A percentile compares a stretch with the other conserved stretches of the same genome.
These are phyloP conservation scores for Enteromius afrohamiltoni DNA, from an alignment of 2,797 vertebrate genomes.

Conservation along the genomic window DNA sequence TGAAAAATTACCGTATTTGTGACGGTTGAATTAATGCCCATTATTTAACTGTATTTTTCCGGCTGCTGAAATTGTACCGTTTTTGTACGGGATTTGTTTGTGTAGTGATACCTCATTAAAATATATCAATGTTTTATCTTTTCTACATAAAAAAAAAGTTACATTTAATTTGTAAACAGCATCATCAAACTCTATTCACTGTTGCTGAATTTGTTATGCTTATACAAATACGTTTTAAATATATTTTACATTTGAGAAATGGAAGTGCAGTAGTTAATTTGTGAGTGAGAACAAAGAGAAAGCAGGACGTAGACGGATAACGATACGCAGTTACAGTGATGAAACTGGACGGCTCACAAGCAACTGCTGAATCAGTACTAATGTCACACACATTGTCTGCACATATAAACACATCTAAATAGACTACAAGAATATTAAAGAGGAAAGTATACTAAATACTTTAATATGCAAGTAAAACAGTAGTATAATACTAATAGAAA, in stretches of 20 bases:
- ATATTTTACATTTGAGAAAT: background rate
- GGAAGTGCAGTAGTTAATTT: background rate
- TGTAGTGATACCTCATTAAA: too few species aligned
- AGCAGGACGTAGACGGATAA: background rate
- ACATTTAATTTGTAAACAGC: background rate
- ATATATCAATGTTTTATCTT: too few species aligned
- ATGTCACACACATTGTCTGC: slow-evolving; percentile 19
- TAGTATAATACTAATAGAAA: background rate
- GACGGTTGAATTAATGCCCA: too few species aligned
- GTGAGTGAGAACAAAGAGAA: background rate
- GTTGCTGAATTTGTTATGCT: background rate
- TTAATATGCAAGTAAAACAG: background rate
- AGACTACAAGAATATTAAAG: background rate
- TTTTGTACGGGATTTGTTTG: too few species aligned
- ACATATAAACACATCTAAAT: background rate
- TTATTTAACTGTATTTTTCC: too few species aligned
- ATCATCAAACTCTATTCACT: background rate
- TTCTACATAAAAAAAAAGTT: too few species aligned
- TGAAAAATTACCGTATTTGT: too few species aligned
- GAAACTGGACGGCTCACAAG: slow-evolving; percentile 7
- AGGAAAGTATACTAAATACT: background rate
- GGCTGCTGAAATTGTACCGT: too few species aligned
- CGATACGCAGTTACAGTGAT: slow-evolving; percentile 32
- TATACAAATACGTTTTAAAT: background rate
- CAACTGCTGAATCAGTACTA: slow-evolving; percentile 47